Percentiles rank a stretch among this genome's conserved stretches.
phyloP scores from a whole-genome alignment of 2,797 vertebrate species.

The Anguilla anguilla region DNA sequence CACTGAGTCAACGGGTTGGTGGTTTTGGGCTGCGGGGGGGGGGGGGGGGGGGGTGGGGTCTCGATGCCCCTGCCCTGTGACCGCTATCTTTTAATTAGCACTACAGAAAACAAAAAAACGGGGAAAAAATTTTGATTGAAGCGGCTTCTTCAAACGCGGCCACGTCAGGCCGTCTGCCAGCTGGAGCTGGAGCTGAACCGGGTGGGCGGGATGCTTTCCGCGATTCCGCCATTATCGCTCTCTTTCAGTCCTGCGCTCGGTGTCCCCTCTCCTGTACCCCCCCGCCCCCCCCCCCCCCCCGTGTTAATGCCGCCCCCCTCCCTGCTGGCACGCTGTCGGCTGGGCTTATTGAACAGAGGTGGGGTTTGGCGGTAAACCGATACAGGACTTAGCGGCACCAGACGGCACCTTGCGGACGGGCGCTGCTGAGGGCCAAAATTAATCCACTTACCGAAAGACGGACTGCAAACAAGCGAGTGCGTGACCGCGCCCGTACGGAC shows the following conservation, averaged over 20 bases:
- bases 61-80: constrained; percentile 38
- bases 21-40: background rate
- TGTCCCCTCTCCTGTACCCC: background rate
- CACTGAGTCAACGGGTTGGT: too few relatives aligned
- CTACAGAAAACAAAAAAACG: constrained; percentile 33
- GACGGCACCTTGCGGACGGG: constrained; percentile 58
- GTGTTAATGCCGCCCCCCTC: constrained; percentile 42
- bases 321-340: constrained; percentile 33
- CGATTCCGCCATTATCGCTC: background rate
- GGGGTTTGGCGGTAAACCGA: constrained; percentile 46
- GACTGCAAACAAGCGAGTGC: constrained; percentile 51
- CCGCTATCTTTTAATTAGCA: constrained; percentile 55
- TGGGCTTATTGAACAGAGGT: constrained; percentile 46
- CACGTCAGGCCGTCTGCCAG: constrained; percentile 47
- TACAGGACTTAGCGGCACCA: constrained; percentile 44
- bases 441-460: constrained; percentile 61
- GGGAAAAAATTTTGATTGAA: constrained; percentile 53
- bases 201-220: constrained; percentile 22
- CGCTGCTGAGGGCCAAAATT: constrained; percentile 52
- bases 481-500: constrained; percentile 50
- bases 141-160: constrained; percentile 50
- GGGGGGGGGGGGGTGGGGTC: too few relatives aligned
- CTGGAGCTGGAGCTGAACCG: background rate
- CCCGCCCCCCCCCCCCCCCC: background rate
- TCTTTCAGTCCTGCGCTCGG: background rate